phyloP scores from a whole-genome alignment of 2,888 invertebrate genomes.

The Drosophila niveifrons region DNA sequence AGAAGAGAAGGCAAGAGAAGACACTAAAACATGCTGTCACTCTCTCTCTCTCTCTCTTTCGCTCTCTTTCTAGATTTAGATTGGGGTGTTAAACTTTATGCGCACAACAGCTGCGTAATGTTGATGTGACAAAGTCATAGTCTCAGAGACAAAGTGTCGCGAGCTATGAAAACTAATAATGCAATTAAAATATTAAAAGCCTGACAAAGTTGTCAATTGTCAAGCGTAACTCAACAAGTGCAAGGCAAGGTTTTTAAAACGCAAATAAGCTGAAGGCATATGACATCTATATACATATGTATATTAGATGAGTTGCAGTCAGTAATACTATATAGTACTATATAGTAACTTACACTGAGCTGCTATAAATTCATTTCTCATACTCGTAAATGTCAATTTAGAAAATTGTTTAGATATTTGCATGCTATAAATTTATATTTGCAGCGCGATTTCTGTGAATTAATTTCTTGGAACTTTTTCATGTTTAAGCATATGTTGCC shows the following conservation, averaged over 20 bases:
- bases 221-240: slow-evolving; percentile 59
- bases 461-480: not conserved
- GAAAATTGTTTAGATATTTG: slow-evolving; percentile 2
- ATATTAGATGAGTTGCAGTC: not conserved
- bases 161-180: slow-evolving; percentile 73
- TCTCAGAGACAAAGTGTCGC: slow-evolving; percentile 37
- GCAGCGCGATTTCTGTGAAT: not conserved
- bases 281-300: not conserved
- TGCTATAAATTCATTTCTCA: slow-evolving; percentile 1
- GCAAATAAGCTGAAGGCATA: slow-evolving; percentile 59
- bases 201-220: slow-evolving; percentile 72
- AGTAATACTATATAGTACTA: not conserved
- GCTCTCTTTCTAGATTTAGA: slow-evolving; percentile 14
- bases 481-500: not conserved
- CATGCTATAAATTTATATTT: not conserved
- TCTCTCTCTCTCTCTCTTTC: too few relatives aligned
- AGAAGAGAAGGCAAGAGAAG: not conserved
- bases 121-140: not conserved
- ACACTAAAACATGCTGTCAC: slow-evolving; percentile 1
- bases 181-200: slow-evolving; percentile 62
- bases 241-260: slow-evolving; percentile 70
- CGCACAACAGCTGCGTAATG: not conserved
- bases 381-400: not conserved
- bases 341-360: slow-evolving; percentile 1
- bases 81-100: slow-evolving; percentile 38